Evolutionary conservation across 2,888 invertebrate species (phyloP), one percentile per base, ranked within the genome.

Genomic region (Liodrosophila aerea): DNA sequence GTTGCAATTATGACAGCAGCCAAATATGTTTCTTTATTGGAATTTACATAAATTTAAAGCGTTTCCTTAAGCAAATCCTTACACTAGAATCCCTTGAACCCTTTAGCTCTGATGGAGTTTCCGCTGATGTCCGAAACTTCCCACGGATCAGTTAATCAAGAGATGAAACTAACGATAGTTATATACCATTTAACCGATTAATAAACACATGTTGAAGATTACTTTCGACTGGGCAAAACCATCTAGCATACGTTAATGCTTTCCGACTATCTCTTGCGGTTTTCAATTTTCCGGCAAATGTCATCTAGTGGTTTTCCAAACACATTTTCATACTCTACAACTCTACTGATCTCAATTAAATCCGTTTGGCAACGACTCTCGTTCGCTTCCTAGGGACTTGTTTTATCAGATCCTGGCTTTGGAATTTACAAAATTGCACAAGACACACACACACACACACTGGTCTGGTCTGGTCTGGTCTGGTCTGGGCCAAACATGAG

Each of bases 121-220:
- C 85, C 81, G 11, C 49, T 1, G 51, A 60, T 50, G n/a, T 7
- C 29, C 37, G 47, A 63, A 68, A 70, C 68, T 70, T 70, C 70
- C 70, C 70, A 70, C 73, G 68, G 70, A 73, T 73, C 70, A 73
- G 52, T 8, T 22, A 66, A 71, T 61, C 51, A 45, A 34, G 53
- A 31, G 50, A 9, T 22, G 22, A 2, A 76, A 73, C 80, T 77
- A 80, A 83, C 76, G 84, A 77, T 77, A 76, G 83, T 62, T 70
- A 34, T 7, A 16, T 40, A 40, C 22, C 27, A 52, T 52, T 64
- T 70, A 72, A 62, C 73, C 82, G n/a, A n/a, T n/a, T n/a, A n/a
- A n/a, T n/a, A n/a, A n/a, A n/a, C n/a, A 82, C 77, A 81, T 82
- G 82, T 85, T 85, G 57, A 72, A 85, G 82, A 82, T 82, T 82